A percentile compares a stretch with the other conserved stretches of the same genome.
These are phyloP conservation scores for Dynastes maya DNA, from an alignment of 2,888 invertebrate genomes.

Conservation along the genomic window DNA sequence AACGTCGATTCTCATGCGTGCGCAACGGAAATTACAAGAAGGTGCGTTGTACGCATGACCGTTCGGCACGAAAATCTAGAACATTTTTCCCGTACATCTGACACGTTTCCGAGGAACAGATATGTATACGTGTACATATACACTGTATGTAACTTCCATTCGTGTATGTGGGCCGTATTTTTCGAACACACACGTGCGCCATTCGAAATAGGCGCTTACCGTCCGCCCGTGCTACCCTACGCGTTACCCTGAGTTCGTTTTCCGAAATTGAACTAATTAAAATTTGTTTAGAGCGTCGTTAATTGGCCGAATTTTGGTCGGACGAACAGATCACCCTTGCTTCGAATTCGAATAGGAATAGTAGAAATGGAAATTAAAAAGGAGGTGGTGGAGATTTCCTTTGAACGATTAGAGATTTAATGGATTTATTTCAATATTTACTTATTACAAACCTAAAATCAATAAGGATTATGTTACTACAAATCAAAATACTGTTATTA, in stretches of 20 bases:
- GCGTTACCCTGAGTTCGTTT: neutral
- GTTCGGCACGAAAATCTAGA: constrained; percentile 37
- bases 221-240: neutral
- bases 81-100: constrained; percentile 41
- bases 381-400: neutral
- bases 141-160: neutral
- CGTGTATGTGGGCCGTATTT: constrained; percentile 13
- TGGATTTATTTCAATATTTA: too few relatives aligned
- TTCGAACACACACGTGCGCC: constrained; percentile 37
- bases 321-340: neutral
- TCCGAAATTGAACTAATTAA: constrained; percentile 24
- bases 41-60: constrained; percentile 26
- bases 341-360: constrained; percentile 2
- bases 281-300: constrained; percentile 24
- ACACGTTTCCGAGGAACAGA: constrained; percentile 31
- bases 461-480: too few relatives aligned
- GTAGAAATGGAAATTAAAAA: neutral
- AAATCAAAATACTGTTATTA: too few relatives aligned
- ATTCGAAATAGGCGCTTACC: neutral
- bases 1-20: constrained; percentile 50
- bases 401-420: neutral
- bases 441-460: too few relatives aligned
- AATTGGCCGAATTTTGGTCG: constrained; percentile 29
- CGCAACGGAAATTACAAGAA: constrained; percentile 46
- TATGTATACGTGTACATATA: neutral